These are phyloP conservation scores for Centropus bengalensis DNA, from an alignment of 2,113 vertebrate genomes.

Conservation along the genomic window DNA sequence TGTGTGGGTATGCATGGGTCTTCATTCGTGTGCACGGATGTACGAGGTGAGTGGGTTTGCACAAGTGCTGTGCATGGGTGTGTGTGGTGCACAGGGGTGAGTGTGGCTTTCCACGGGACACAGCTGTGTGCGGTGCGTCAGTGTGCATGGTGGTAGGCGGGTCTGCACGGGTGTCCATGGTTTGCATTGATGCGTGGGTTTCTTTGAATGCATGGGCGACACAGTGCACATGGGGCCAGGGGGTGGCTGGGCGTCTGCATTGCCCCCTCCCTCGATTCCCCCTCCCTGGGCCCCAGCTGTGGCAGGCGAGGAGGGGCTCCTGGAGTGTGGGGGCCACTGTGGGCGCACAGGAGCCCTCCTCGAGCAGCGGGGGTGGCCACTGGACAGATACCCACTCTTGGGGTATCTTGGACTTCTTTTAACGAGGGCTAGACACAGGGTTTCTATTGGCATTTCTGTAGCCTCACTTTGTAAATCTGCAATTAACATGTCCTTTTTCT, in stretches of 20 bases:
- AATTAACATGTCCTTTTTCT: neutral
- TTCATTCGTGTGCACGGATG: neutral
- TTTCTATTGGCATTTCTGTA: neutral
- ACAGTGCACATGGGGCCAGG: no score
- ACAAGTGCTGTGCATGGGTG: no score
- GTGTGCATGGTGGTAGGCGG: rapidly evolving
- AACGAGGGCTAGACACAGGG: rapidly evolving
- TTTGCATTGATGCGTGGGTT: no score
- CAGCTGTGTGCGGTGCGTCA: neutral
- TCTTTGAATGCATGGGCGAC: neutral
- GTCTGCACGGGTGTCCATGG: neutral
- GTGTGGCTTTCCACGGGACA: no score
- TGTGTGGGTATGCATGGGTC: neutral
- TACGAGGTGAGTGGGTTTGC: neutral
- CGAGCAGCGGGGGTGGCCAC: neutral
- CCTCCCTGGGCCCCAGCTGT: no score
- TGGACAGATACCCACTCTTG: neutral
- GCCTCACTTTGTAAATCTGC: neutral
- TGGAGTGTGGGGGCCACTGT: no score
- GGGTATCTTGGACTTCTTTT: no score
- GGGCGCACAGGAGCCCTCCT: neutral
- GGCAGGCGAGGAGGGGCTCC: neutral
- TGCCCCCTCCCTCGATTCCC: no score
- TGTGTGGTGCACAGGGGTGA: no score
- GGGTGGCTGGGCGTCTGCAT: neutral